Evolutionary conservation across 30 jellyfish, hydroid and myxozoan genomes (phyloP), one percentile per base, ranked within the genome.

Genomic region (Hydractinia echinata): DNA sequence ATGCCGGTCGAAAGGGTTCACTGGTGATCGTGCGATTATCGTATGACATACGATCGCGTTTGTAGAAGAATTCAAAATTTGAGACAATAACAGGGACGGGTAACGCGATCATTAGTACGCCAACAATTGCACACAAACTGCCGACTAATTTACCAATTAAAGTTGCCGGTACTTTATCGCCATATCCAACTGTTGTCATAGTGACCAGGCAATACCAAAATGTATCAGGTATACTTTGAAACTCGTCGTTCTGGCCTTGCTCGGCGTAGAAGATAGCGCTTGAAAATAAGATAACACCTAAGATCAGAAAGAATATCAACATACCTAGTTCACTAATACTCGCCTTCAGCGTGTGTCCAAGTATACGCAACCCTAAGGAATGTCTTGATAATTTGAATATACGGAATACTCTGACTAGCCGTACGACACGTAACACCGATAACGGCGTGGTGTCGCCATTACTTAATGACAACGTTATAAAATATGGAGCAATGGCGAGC

Each of bases 181-280:
- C 98, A 67, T 92, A 92, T 16, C 98, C 98, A 72, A 92, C 98
- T 9, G 98, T 92, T 66, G 98, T 92, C 98, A 92, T 92, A 14
- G 98, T 92, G 9, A 92, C 96, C 30, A 92, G 84, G 21, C 95
- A 81, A 71, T 80, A 92, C 98, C 98, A 92, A 76, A 93, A 93
- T 3, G 99, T 95, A 76, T 87, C 96, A 44, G 99, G 99, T n/a
- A 89, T 89, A 85, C 97, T 90, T 54, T 79, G 83, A 67, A 83
- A 86, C 53, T 91, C 72, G 76, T 78, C 91, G 72, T 92, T 92
- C n/a, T 61, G 86, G 49, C 86, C 94, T 15, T 77, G 89, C 54
- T 92, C 98, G 10, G 98, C 98, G 79, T 92, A 92, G 74, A 86
- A 92, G 21, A 92, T 80, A 13, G 97, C 98, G 76, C 98, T 92